Evolutionary conservation across 2,797 vertebrate species (phyloP).

Genomic region (Malacoraja senta): DNA sequence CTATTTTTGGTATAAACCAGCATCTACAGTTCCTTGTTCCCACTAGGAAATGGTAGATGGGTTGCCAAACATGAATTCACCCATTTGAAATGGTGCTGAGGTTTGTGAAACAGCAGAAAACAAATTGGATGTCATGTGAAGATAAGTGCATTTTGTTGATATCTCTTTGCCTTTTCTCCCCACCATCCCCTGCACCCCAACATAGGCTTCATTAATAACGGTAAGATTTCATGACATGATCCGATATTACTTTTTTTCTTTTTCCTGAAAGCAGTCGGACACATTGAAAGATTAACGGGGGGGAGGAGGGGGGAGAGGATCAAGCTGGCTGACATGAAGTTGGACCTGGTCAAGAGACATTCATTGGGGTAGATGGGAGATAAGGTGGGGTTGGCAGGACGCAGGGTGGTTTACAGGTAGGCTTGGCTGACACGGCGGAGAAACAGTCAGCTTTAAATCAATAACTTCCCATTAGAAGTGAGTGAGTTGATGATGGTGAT

Average conservation of each 20-base stretch:
- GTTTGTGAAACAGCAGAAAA: not conserved
- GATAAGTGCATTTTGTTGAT: not conserved
- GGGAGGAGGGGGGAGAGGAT: too few species aligned
- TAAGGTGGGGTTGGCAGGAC: not conserved
- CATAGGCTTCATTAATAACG: not conserved
- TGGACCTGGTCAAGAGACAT: too few species aligned
- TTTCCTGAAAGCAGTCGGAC: not conserved
- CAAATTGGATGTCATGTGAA: not conserved
- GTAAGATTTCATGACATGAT: not conserved
- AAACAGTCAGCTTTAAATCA: not conserved
- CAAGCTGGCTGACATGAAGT: not conserved
- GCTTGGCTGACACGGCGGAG: too few species aligned
- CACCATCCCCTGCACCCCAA: not conserved
- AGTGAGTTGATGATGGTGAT: too few species aligned
- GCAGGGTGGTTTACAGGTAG: not conserved
- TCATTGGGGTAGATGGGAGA: not conserved
- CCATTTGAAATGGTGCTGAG: not conserved
- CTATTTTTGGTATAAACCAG: too few species aligned
- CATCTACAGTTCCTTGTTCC: too few species aligned
- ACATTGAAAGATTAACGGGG: not conserved
- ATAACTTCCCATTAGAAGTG: too few species aligned
- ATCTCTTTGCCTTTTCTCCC: not conserved
- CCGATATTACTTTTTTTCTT: not conserved
- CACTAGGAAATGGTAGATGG: not conserved
- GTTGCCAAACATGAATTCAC: not conserved